These are phyloP conservation scores for Neoaliturus tenellus DNA, from an alignment of 2,888 invertebrate species.

Conservation along the genomic window DNA sequence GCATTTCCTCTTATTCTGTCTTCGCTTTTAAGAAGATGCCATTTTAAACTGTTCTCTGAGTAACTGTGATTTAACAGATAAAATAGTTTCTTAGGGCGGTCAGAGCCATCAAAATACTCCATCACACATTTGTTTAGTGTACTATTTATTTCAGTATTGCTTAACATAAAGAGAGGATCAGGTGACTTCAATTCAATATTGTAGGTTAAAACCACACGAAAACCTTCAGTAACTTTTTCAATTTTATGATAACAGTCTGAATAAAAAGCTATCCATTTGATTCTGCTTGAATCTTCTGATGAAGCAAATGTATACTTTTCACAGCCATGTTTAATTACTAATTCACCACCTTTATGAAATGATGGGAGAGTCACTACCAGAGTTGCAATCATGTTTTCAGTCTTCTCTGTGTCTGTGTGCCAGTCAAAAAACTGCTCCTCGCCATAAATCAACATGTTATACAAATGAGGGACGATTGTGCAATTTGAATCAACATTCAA, in stretches of 20 bases:
- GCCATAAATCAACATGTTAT: conserved; percentile 8
- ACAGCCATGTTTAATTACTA: neutral
- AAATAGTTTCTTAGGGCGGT: neutral
- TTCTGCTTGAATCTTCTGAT: neutral
- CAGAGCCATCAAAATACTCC: neutral
- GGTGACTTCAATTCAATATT: neutral
- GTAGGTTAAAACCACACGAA: neutral
- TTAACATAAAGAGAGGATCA: too few relatives aligned
- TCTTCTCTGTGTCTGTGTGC: neutral
- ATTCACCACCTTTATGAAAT: neutral
- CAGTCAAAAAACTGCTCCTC: neutral
- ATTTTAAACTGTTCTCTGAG: neutral
- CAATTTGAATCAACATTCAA: neutral
- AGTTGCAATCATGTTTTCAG: neutral
- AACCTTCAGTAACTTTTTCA: neutral
- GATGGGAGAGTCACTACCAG: neutral
- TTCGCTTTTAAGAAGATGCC: neutral
- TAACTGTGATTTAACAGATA: neutral
- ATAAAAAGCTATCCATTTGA: neutral
- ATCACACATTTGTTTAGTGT: neutral
- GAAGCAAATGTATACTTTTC: neutral
- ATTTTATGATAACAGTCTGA: neutral
- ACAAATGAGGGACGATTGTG: neutral
- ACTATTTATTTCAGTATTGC: neutral
- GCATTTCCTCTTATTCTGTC: neutral